Conservation (phyloP, 2,888 invertebrate species). For the Lycia hirtaria region DNA sequence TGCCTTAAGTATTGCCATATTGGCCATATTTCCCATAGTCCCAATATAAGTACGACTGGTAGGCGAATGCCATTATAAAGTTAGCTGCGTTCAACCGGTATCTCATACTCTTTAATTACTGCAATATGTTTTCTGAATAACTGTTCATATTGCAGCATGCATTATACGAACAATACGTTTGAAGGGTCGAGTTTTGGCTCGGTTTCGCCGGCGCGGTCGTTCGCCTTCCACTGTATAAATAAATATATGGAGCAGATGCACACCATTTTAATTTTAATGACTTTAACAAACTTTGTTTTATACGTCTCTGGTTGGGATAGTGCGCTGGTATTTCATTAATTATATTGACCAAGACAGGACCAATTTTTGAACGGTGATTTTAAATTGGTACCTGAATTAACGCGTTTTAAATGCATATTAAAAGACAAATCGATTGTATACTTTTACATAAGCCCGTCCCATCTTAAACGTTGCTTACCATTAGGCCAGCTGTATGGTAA, state of each 20-base stretch:
- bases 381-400: no score
- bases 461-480: no score
- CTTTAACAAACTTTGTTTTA: slow-evolving; percentile 56
- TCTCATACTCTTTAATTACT: slow-evolving; percentile 9
- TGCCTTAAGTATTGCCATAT: no score
- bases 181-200: slow-evolving; percentile 38
- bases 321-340: background rate
- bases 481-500: no score
- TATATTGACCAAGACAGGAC: no score
- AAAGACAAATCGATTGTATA: no score
- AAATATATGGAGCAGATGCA: slow-evolving; percentile 75
- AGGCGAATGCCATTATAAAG: background rate
- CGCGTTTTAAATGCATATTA: no score
- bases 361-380: no score
- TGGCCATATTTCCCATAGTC: no score
- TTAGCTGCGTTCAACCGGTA: background rate
- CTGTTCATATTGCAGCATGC: slow-evolving; percentile 17
- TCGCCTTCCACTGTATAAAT: slow-evolving; percentile 71
- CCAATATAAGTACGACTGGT: background rate
- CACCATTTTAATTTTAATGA: slow-evolving; percentile 65
- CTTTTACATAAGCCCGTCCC: no score
- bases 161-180: slow-evolving; percentile 24
- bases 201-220: slow-evolving; percentile 52
- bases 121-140: slow-evolving; percentile 11
- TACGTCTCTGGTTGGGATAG: slow-evolving; percentile 23